Conservation (phyloP, 2,888 invertebrate species). For the Drosophila tripunctata region DNA sequence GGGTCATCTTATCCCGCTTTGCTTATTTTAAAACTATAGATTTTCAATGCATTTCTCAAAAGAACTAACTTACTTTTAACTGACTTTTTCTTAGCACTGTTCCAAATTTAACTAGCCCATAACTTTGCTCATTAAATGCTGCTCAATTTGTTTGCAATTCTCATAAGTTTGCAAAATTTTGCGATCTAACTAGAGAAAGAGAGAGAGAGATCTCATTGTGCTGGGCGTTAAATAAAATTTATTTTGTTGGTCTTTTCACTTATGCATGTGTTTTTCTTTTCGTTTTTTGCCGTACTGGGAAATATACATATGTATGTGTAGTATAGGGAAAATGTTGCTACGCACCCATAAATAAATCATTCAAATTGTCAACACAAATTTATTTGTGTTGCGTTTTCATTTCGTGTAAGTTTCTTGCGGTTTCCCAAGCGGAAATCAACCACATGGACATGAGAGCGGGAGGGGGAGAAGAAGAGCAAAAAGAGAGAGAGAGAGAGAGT, state of each 20-base stretch:
- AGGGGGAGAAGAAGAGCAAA: constrained; percentile 21
- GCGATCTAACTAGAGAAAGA: too few relatives aligned
- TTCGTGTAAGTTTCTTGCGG: constrained; percentile 58
- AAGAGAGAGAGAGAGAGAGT: not conserved
- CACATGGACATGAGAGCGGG: constrained; percentile 14
- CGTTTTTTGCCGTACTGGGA: constrained; percentile 4
- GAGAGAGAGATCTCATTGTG: constrained; percentile 1
- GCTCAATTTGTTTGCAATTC: not conserved
- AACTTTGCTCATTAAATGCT: too few relatives aligned
- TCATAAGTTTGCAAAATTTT: constrained; percentile 16
- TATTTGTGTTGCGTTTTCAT: constrained; percentile 61
- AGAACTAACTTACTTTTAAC: too few relatives aligned
- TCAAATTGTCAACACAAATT: constrained; percentile 76
- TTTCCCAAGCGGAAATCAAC: constrained; percentile 62
- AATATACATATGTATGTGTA: too few relatives aligned
- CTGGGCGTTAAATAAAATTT: constrained; percentile 20
- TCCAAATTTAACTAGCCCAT: not conserved
- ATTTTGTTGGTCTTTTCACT: constrained; percentile 19
- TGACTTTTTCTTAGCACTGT: too few relatives aligned
- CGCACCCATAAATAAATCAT: constrained; percentile 75
- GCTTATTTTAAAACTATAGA: too few relatives aligned
- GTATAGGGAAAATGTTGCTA: constrained; percentile 40
- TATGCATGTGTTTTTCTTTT: constrained; percentile 5
- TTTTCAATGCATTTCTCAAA: too few relatives aligned
- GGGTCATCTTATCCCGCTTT: too few relatives aligned